These are phyloP conservation scores for Trichopria drosophilae DNA, from an alignment of 2,888 invertebrate genomes.

Conservation along the genomic window DNA sequence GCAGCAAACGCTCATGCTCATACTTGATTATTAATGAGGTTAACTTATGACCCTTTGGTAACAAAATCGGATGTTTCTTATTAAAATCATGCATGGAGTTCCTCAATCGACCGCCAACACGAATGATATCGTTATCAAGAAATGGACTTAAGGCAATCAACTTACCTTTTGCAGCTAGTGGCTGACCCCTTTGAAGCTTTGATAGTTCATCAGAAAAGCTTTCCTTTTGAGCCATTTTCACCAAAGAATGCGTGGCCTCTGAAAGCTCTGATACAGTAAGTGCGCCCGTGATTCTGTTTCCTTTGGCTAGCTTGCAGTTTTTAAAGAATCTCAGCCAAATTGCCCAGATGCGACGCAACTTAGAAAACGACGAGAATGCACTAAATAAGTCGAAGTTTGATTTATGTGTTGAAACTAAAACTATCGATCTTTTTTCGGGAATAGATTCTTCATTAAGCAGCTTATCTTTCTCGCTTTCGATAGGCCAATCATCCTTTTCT, in stretches of 20 bases:
- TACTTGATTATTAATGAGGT: conserved; percentile 10
- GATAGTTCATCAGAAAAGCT: background rate
- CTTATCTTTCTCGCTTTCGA: too few species aligned
- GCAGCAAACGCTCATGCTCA: conserved; percentile 13
- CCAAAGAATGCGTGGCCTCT: background rate
- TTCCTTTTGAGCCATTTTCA: conserved; percentile 1
- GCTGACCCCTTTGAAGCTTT: too few species aligned
- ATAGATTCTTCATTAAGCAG: background rate
- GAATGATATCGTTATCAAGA: conserved; percentile 24
- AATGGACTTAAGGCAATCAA: conserved; percentile 20
- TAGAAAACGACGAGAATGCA: too few species aligned
- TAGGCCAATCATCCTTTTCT: too few species aligned
- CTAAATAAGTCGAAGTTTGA: too few species aligned
- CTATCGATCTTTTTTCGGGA: background rate
- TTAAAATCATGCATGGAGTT: conserved; percentile 22
- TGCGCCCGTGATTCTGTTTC: background rate
- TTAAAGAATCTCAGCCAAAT: background rate
- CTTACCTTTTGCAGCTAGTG: background rate
- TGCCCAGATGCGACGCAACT: background rate
- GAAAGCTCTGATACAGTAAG: background rate
- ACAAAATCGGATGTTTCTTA: conserved; percentile 25
- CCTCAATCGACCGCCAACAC: too few species aligned
- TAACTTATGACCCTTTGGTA: conserved; percentile 11
- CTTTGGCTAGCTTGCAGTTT: background rate
- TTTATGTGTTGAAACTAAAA: background rate